These are phyloP conservation scores for Pogonomyrmex californicus DNA, from an alignment of 1,140 invertebrate genomes.

Conservation along the genomic window DNA sequence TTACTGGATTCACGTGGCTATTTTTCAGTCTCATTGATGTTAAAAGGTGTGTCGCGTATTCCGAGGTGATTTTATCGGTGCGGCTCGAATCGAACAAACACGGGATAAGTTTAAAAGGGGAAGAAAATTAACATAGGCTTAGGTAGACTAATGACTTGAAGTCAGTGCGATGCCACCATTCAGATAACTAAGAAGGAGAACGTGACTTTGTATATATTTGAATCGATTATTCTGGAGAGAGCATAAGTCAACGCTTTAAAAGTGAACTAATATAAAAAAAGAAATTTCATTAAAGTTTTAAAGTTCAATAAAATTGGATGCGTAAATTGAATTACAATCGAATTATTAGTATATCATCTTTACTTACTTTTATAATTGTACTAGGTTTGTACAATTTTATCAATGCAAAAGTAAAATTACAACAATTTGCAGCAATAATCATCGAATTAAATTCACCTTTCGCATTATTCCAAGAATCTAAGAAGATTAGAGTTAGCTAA, in stretches of 20 bases:
- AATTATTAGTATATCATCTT: neutral
- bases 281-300: neutral
- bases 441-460: neutral
- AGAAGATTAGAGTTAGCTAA: neutral
- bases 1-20: neutral
- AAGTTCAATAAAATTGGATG: neutral
- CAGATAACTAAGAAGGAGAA: slow-evolving; percentile 7
- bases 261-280: neutral
- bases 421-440: neutral
- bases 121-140: slow-evolving; percentile 41
- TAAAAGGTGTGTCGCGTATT: slow-evolving; percentile 5
- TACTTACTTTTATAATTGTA: neutral
- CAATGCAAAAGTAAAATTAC: neutral
- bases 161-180: neutral
- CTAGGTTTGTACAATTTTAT: neutral
- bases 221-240: slow-evolving; percentile 26
- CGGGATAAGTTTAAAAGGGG: slow-evolving; percentile 17
- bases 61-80: slow-evolving; percentile 21
- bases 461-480: neutral
- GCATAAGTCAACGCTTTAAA: neutral
- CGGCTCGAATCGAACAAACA: neutral
- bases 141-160: slow-evolving; percentile 38
- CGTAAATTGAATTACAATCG: slow-evolving; percentile 2
- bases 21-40: slow-evolving; percentile 13
- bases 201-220: slow-evolving; percentile 38